Evolutionary conservation across 2,888 invertebrate species (phyloP).

Genomic region (Watsonalla cultraria): DNA sequence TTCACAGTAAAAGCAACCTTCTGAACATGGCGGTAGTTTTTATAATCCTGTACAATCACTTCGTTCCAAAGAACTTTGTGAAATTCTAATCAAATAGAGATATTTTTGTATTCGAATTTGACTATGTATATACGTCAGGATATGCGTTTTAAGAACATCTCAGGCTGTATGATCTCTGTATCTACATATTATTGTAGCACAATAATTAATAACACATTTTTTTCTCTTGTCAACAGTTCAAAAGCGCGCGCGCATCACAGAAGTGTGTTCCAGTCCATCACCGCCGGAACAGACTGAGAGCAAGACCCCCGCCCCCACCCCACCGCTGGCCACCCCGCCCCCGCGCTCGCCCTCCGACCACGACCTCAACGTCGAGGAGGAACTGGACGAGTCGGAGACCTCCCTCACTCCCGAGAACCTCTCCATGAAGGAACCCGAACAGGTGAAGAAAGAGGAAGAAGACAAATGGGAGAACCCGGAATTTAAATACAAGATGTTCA

Average conservation of each 20-base stretch:
- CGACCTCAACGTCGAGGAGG: conserved; percentile 78
- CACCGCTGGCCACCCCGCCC: conserved; percentile 57
- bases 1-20: no score
- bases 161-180: no score
- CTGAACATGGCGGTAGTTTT: no score
- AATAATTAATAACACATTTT: neutral
- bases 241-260: conserved; percentile 70
- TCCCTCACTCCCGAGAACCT: conserved; percentile 88
- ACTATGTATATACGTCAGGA: no score
- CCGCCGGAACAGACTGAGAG: conserved; percentile 53
- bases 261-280: conserved; percentile 66
- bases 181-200: no score
- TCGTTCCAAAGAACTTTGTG: no score
- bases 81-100: no score
- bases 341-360: conserved; percentile 72
- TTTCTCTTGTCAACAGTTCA: conserved; percentile 61
- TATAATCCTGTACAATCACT: no score
- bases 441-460: conserved; percentile 72
- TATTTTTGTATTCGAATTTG: no score
- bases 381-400: conserved; percentile 72
- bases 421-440: conserved; percentile 84
- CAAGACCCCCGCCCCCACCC: conserved; percentile 54
- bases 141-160: no score
- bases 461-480: conserved; percentile 66
- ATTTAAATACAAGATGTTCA: conserved; percentile 66